Evolutionary conservation across 2,797 vertebrate species (phyloP).

Genomic region (Fistularia tabacaria): DNA sequence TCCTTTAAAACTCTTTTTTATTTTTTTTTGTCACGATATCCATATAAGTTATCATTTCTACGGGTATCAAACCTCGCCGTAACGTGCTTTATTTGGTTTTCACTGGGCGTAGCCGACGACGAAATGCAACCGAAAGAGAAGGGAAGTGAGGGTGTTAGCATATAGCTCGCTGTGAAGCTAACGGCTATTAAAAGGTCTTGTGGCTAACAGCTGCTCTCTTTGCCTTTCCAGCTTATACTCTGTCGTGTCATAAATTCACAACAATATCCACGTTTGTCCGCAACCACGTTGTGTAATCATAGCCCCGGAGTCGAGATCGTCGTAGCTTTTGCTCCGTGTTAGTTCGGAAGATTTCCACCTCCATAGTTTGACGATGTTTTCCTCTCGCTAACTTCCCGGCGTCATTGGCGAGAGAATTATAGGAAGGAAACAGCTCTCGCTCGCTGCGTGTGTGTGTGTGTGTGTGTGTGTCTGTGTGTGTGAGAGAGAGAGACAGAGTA

Average conservation of each 20-base stretch:
- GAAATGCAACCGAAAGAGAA: conserved; percentile 15
- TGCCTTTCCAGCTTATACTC: not conserved
- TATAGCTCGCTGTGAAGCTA: conserved; percentile 46
- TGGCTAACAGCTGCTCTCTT: conserved; percentile 15
- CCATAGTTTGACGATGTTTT: conserved; percentile 8
- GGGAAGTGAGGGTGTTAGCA: conserved; percentile 45
- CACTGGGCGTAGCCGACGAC: conserved; percentile 12
- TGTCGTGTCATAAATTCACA: not conserved
- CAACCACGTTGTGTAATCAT: not conserved
- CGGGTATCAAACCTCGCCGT: rapidly evolving
- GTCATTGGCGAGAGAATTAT: conserved; percentile 52
- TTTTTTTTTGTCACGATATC: not conserved
- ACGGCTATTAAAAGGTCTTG: conserved; percentile 9
- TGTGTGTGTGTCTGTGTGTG: not conserved
- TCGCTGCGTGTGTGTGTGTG: too few species aligned
- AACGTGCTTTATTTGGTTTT: not conserved
- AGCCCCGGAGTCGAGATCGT: not conserved
- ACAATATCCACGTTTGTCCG: not conserved
- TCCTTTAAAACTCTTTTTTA: not conserved
- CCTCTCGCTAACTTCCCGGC: conserved; percentile 9
- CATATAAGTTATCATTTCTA: rapidly evolving
- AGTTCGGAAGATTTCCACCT: not conserved
- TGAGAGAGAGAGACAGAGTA: too few species aligned
- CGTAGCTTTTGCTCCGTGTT: not conserved
- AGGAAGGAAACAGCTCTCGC: conserved; percentile 58